These are phyloP conservation scores for Ptychadena robeensis DNA, from an alignment of 2,797 vertebrate genomes.

Conservation along the genomic window DNA sequence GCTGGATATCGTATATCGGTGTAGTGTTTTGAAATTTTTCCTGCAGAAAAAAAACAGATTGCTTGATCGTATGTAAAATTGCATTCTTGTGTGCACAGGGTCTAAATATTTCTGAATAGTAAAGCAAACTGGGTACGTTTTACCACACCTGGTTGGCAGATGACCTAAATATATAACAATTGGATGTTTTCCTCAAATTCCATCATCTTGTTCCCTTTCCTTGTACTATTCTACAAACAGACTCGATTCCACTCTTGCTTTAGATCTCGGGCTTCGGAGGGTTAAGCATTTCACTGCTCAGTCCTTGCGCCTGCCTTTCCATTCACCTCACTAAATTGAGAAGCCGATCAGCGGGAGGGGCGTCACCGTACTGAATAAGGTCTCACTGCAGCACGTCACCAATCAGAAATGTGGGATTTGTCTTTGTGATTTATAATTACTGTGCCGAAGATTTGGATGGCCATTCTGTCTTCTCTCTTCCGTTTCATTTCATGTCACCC, in stretches of 20 bases:
- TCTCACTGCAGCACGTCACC: constrained; percentile 67
- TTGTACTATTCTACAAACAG: not conserved
- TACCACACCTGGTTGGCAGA: not conserved
- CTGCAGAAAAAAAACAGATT: too few species aligned
- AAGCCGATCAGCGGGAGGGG: constrained; percentile 70
- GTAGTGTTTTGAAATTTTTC: too few species aligned
- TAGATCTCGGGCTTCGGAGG: constrained; percentile 61
- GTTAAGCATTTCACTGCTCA: constrained; percentile 69
- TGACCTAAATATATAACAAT: not conserved
- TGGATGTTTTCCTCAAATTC: not conserved
- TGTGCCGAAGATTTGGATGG: constrained; percentile 71
- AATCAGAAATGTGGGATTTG: constrained; percentile 72
- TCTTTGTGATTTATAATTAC: constrained; percentile 71
- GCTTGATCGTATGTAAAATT: too few species aligned
- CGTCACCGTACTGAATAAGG: constrained; percentile 72
- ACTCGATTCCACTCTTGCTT: not conserved
- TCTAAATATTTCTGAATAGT: too few species aligned
- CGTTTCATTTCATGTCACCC: constrained; percentile 64
- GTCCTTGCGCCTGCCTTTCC: constrained; percentile 66
- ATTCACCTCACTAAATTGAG: constrained; percentile 73
- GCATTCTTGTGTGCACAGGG: too few species aligned
- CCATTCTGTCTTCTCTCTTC: constrained; percentile 64
- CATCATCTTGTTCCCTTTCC: not conserved
- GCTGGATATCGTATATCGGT: too few species aligned
- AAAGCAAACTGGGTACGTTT: not conserved